Percentiles rank a stretch among this genome's conserved stretches.
These are phyloP conservation scores for Petrocephalus zakoni DNA, from an alignment of 2,113 vertebrate species.

Conservation along the genomic window DNA sequence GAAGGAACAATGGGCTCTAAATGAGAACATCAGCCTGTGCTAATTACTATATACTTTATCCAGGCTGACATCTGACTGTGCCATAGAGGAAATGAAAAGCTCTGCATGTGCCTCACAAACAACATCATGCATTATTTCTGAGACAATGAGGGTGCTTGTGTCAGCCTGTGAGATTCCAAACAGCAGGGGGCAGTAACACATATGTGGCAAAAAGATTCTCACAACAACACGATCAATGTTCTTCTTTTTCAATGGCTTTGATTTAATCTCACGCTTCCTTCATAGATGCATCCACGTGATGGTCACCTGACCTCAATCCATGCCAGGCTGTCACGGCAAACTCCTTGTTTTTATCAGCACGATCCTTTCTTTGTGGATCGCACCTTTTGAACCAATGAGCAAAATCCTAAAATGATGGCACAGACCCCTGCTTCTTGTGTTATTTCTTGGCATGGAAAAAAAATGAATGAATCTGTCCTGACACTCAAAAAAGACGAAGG, in stretches of 20 bases:
- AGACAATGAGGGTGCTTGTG: neutral
- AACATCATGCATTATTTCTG: neutral
- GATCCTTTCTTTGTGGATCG: neutral
- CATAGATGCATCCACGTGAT: neutral
- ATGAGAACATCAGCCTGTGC: neutral
- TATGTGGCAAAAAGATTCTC: neutral
- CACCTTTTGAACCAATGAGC: neutral
- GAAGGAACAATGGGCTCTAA: neutral
- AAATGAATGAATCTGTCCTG: neutral
- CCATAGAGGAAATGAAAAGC: neutral
- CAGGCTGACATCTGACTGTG: slow-evolving; percentile 13
- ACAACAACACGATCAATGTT: neutral
- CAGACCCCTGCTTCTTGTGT: neutral
- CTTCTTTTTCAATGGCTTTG: neutral
- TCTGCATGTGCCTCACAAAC: neutral
- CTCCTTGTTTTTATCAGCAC: neutral
- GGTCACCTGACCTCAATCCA: neutral
- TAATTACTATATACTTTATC: slow-evolving; percentile 18
- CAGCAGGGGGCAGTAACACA: neutral
- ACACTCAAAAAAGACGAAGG: neutral
- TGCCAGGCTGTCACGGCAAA: neutral
- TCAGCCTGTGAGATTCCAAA: neutral
- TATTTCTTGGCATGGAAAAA: neutral
- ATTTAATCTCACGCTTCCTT: neutral
- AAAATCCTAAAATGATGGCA: neutral